A percentile compares a stretch with the other conserved stretches of the same genome.
phyloP scores from a whole-genome alignment of 2,797 vertebrate species.

The Betta splendens region DNA sequence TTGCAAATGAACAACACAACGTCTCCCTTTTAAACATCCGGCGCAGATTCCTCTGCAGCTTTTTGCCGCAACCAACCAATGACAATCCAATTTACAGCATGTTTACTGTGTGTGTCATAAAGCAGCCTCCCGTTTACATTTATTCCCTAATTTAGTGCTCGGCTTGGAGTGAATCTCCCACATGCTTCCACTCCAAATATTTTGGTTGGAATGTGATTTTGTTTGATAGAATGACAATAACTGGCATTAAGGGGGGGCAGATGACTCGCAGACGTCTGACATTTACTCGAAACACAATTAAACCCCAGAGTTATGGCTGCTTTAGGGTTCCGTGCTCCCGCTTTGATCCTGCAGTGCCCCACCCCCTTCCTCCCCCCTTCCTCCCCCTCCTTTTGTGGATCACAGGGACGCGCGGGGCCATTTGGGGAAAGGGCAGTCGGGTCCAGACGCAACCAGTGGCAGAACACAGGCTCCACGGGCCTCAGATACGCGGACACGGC shows the following conservation, averaged over 20 bases:
- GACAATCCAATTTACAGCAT: conserved; percentile 72
- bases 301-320: conserved; percentile 74
- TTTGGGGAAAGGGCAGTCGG: conserved; percentile 71
- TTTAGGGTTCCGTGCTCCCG: conserved; percentile 64
- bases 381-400: conserved; percentile 60
- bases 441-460: conserved; percentile 67
- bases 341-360: conserved; percentile 66
- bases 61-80: conserved; percentile 66
- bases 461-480: conserved; percentile 66
- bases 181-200: conserved; percentile 77
- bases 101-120: conserved; percentile 73
- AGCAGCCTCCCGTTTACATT: conserved; percentile 72
- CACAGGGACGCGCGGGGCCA: conserved; percentile 70
- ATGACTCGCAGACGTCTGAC: conserved; percentile 81
- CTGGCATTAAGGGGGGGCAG: conserved; percentile 72
- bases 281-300: conserved; percentile 81
- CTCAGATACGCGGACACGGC: conserved; percentile 52
- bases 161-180: conserved; percentile 59
- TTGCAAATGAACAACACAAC: conserved; percentile 54
- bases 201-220: conserved; percentile 79
- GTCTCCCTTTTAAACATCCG: conserved; percentile 46
- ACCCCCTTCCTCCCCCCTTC: no score
- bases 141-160: conserved; percentile 73
- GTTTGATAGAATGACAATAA: conserved; percentile 81
- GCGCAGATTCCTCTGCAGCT: conserved; percentile 50